These are phyloP conservation scores for Mormoops blainvillei DNA, from an alignment of 2,113 vertebrate genomes.

Conservation along the genomic window DNA sequence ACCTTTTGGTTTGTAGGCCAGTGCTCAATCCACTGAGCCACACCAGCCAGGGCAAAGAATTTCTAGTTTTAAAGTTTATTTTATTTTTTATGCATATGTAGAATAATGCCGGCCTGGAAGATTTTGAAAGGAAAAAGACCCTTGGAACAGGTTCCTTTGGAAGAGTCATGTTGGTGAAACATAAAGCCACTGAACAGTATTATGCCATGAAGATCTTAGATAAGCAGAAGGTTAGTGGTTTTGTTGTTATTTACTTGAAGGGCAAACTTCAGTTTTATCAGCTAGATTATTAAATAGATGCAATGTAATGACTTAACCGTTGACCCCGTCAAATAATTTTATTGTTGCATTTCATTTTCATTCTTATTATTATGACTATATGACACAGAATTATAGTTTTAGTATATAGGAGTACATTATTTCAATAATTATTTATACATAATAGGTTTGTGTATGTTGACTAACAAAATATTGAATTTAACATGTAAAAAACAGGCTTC, in stretches of 20 bases:
- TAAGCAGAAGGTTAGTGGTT: conserved; percentile 94
- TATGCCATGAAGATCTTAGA: conserved; percentile 99
- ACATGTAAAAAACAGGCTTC: not conserved
- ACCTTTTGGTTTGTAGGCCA: no score
- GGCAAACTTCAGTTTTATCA: not conserved
- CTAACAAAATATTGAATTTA: conserved; percentile 24
- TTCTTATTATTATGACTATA: conserved; percentile 15
- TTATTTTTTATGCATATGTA: conserved; percentile 65
- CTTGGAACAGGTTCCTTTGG: conserved; percentile 98
- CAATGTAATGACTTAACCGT: not conserved
- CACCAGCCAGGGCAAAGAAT: not conserved
- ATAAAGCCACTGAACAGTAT: conserved; percentile 97
- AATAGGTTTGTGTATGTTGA: not conserved
- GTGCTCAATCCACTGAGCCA: no score
- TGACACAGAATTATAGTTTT: not conserved
- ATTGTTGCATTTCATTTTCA: not conserved
- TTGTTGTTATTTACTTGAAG: not conserved
- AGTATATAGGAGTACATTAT: not conserved
- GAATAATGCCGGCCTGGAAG: conserved; percentile 95
- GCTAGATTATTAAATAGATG: not conserved
- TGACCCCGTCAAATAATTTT: not conserved
- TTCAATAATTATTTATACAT: not conserved
- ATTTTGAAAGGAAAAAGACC: conserved; percentile 98
- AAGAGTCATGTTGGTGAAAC: conserved; percentile 98
- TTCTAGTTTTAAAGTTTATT: conserved; percentile 30